These are phyloP conservation scores for Apamea sordens DNA, from an alignment of 2,888 invertebrate genomes.

Conservation along the genomic window DNA sequence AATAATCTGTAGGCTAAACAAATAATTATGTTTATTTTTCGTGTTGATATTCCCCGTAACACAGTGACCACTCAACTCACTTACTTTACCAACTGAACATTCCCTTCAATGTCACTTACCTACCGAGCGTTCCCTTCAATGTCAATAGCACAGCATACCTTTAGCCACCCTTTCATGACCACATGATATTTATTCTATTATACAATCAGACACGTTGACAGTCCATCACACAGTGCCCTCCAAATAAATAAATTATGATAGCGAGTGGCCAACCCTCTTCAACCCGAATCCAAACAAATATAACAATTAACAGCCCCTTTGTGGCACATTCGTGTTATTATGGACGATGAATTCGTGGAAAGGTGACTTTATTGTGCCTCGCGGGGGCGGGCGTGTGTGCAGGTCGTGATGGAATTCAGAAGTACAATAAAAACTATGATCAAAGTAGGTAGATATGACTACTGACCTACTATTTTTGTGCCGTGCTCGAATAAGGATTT, in stretches of 20 bases:
- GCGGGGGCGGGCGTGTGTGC: slow-evolving; percentile 29
- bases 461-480: not conserved
- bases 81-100: not conserved
- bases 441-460: not conserved
- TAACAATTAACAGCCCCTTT: slow-evolving; percentile 86
- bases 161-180: slow-evolving; percentile 20
- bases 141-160: not conserved
- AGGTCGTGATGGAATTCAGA: slow-evolving; percentile 19
- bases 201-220: slow-evolving; percentile 58
- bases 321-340: slow-evolving; percentile 82
- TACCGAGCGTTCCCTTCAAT: not conserved
- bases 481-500: not conserved
- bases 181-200: slow-evolving; percentile 40
- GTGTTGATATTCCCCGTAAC: not conserved
- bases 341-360: slow-evolving; percentile 75
- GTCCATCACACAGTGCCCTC: slow-evolving; percentile 62
- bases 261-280: slow-evolving; percentile 77
- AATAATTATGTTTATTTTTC: no score
- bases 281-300: slow-evolving; percentile 81
- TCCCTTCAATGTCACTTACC: not conserved
- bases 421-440: slow-evolving; percentile 6
- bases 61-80: not conserved
- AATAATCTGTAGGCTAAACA: not conserved
- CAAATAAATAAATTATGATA: slow-evolving; percentile 83
- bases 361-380: slow-evolving; percentile 67